Percentiles rank a stretch among this genome's conserved stretches.
phyloP scores from a whole-genome alignment of 2,888 invertebrate genomes.

The Drosophila basisetae region DNA sequence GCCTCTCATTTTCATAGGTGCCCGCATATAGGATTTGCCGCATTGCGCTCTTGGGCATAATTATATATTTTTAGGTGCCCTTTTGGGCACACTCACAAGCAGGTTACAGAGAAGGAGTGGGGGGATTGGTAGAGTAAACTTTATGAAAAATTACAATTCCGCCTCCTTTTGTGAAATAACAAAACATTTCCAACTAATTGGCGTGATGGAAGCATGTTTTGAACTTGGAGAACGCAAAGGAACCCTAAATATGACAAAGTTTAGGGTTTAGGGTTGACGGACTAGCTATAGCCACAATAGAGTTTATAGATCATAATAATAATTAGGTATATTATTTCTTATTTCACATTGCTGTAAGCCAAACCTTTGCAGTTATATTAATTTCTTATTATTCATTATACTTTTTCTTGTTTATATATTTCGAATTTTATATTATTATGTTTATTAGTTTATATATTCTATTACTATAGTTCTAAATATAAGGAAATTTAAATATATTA shows the following conservation, averaged over 20 bases:
- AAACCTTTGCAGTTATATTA: neutral
- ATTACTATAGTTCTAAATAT: neutral
- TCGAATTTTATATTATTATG: neutral
- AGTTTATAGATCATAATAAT: neutral
- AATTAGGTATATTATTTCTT: neutral
- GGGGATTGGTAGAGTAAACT: neutral
- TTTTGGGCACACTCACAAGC: neutral
- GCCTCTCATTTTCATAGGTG: slow-evolving; percentile 22
- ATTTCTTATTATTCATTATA: neutral
- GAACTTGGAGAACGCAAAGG: neutral
- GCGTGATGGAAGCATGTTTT: neutral
- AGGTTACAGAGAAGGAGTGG: neutral
- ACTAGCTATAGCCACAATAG: neutral
- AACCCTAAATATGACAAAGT: neutral
- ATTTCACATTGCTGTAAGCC: neutral
- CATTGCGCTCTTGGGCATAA: slow-evolving; percentile 17
- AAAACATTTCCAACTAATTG: neutral
- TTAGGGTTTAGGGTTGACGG: neutral
- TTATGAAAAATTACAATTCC: neutral
- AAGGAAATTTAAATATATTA: neutral
- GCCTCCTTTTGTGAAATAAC: neutral
- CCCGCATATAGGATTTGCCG: slow-evolving; percentile 23
- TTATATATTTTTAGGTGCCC: neutral
- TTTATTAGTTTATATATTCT: neutral
- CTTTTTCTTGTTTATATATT: neutral